These are phyloP conservation scores for Imbricaverruca yamaguchii DNA, from an alignment of 2,888 invertebrate species.

Conservation along the genomic window DNA sequence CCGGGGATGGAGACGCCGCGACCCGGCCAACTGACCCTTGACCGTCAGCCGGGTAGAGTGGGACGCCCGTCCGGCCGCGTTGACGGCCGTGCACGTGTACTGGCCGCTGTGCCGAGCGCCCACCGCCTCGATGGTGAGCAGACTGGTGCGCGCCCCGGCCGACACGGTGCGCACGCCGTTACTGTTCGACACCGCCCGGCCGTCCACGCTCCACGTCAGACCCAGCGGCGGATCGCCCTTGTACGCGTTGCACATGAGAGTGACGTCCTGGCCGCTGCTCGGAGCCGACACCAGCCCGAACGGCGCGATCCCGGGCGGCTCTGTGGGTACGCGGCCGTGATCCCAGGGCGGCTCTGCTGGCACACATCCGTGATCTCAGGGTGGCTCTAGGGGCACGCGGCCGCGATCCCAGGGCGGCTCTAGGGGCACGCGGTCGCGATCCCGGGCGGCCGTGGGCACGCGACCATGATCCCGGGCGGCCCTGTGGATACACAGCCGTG, in stretches of 20 bases:
- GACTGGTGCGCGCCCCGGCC: slow-evolving; percentile 33
- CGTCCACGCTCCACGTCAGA: slow-evolving; percentile 32
- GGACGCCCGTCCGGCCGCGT: slow-evolving; percentile 32
- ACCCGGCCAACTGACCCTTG: slow-evolving; percentile 29
- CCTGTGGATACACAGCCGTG: too few species aligned
- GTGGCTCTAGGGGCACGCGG: too few species aligned
- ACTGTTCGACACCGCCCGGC: slow-evolving; percentile 26
- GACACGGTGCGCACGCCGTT: slow-evolving; percentile 29
- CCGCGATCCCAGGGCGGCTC: too few species aligned
- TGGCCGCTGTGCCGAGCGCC: slow-evolving; percentile 36
- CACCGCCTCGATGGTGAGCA: slow-evolving; percentile 35
- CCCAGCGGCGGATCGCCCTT: slow-evolving; percentile 33
- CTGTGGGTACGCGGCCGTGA: slow-evolving; percentile 35
- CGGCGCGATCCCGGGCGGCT: slow-evolving; percentile 34
- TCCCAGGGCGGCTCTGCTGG: too few species aligned
- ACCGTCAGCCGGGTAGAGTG: slow-evolving; percentile 32
- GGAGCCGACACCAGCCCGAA: slow-evolving; percentile 34
- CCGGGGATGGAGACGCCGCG: too few species aligned
- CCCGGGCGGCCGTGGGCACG: too few species aligned
- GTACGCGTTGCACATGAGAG: slow-evolving; percentile 32
- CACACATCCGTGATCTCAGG: too few species aligned
- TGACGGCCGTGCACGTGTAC: slow-evolving; percentile 36
- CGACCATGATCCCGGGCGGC: too few species aligned
- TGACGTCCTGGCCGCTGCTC: slow-evolving; percentile 32
- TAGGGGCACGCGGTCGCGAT: too few species aligned